Percentiles rank a stretch among this genome's conserved stretches.
Conservation (phyloP, 2,113 vertebrate genomes). For the Hyla sarda region DNA sequence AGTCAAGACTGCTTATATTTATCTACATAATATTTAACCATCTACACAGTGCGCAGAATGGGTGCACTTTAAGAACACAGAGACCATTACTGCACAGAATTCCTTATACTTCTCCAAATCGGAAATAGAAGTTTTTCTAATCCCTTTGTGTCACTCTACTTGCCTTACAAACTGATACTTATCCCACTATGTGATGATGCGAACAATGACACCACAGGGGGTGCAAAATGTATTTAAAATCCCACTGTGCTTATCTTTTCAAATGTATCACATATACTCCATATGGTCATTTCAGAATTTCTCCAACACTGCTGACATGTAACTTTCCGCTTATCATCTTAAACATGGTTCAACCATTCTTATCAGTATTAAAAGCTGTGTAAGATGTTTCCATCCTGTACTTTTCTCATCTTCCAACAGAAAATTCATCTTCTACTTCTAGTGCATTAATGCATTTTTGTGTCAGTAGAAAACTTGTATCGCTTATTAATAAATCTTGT, state of each 20-base stretch:
- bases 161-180: constrained; percentile 17
- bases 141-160: neutral
- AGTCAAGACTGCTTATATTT: no score
- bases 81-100: neutral
- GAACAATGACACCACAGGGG: constrained; percentile 18
- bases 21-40: no score
- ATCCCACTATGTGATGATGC: constrained; percentile 26
- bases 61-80: neutral
- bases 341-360: neutral
- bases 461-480: neutral
- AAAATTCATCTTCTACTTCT: neutral
- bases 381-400: neutral
- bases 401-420: neutral
- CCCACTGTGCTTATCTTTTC: neutral
- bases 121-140: neutral
- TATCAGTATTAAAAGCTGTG: neutral
- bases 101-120: neutral
- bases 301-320: neutral
- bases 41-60: no score
- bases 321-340: constrained; percentile 19
- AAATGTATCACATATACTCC: neutral
- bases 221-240: constrained; percentile 22
- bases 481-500: constrained; percentile 30
- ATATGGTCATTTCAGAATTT: constrained; percentile 21
- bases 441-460: constrained; percentile 20